phyloP scores from a whole-genome alignment of 2,797 vertebrate species.

The Melanotaenia parkinsoni region DNA sequence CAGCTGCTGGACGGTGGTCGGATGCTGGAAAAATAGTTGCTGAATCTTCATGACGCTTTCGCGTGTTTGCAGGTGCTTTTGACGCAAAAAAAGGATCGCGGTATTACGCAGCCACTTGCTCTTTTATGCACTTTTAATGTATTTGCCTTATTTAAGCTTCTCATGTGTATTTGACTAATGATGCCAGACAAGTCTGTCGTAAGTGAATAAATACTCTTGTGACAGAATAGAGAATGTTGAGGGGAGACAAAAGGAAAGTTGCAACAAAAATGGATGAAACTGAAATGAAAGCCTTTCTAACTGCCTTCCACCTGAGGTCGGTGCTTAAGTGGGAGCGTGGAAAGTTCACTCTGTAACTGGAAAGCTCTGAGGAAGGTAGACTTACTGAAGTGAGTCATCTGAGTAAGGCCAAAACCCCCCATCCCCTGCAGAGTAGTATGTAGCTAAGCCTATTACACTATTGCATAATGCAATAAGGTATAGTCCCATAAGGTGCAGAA shows the following conservation, averaged over 20 bases:
- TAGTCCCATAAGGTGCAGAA: constrained; percentile 61
- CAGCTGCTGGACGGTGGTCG: constrained; percentile 28
- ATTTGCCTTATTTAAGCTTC: not conserved
- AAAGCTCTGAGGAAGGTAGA: constrained; percentile 60
- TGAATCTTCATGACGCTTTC: constrained; percentile 21
- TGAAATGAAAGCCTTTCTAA: constrained; percentile 3
- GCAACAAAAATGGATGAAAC: not conserved
- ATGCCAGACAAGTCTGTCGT: not conserved
- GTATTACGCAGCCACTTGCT: not conserved
- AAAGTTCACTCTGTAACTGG: constrained; percentile 66
- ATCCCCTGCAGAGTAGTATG: constrained; percentile 48
- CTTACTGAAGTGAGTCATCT: constrained; percentile 74
- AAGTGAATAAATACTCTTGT: too few species aligned
- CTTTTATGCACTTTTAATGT: not conserved
- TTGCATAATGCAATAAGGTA: constrained; percentile 72
- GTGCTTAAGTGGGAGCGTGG: constrained; percentile 35
- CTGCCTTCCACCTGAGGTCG: constrained; percentile 18
- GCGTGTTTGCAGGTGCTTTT: constrained; percentile 37
- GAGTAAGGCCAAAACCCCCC: constrained; percentile 48
- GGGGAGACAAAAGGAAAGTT: not conserved
- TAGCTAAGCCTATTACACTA: constrained; percentile 69
- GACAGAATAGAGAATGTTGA: not conserved
- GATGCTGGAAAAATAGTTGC: constrained; percentile 39
- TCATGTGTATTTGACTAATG: not conserved
- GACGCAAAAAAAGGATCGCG: constrained; percentile 38